Evolutionary conservation across 2,888 invertebrate species (phyloP).

Genomic region (Myopa testacea): DNA sequence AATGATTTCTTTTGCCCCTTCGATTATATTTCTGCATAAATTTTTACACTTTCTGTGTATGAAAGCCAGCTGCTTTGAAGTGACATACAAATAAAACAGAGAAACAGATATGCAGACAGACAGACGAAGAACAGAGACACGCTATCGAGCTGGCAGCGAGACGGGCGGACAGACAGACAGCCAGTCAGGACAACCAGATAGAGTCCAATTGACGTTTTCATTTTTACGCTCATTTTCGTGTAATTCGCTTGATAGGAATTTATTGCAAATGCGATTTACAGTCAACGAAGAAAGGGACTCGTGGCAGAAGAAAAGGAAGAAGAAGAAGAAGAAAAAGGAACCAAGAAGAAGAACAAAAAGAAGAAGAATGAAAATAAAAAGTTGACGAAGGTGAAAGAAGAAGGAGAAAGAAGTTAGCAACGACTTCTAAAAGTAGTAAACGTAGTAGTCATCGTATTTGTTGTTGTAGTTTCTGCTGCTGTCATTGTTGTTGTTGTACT

Average conservation of each 20-base stretch:
- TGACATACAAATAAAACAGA: not conserved
- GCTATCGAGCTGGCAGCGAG: not conserved
- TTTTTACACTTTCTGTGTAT: slow-evolving; percentile 28
- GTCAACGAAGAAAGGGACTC: not conserved
- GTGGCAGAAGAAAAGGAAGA: not conserved
- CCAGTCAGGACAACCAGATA: slow-evolving; percentile 18
- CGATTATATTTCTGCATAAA: slow-evolving; percentile 33
- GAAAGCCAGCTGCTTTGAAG: not conserved
- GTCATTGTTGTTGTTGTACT: not conserved
- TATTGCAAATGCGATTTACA: slow-evolving; percentile 44
- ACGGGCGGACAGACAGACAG: slow-evolving; percentile 19
- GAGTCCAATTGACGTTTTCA: slow-evolving; percentile 48
- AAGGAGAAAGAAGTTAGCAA: not conserved
- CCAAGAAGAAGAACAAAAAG: not conserved
- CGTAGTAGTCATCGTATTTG: not conserved
- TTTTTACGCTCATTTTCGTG: slow-evolving; percentile 48
- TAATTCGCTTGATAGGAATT: slow-evolving; percentile 49
- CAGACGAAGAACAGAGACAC: not conserved
- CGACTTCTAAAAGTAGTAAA: not conserved
- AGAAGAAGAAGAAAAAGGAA: not conserved
- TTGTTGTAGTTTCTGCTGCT: slow-evolving; percentile 1
- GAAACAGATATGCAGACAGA: slow-evolving; percentile 21
- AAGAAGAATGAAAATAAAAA: not conserved
- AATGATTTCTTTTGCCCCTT: not conserved
- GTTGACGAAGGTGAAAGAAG: not conserved